Percentiles rank a stretch among this genome's conserved stretches.
These are phyloP conservation scores for Idris sp. DNA, from an alignment of 1,140 invertebrate genomes.

Conservation along the genomic window DNA sequence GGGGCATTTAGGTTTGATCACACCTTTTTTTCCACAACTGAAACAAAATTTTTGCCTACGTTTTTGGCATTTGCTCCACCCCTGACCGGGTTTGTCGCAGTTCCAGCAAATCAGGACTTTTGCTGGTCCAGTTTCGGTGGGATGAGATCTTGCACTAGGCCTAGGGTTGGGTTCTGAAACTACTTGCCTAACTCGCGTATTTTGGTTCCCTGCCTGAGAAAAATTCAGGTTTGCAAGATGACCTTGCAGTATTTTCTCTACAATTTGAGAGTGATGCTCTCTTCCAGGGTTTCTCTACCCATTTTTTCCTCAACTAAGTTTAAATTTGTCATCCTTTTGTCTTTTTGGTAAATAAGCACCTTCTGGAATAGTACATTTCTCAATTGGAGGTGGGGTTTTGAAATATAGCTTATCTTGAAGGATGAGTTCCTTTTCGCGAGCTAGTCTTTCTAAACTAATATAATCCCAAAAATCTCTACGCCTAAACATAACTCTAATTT, in stretches of 20 bases:
- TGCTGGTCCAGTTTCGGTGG: not conserved
- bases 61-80: not conserved
- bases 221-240: no score
- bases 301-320: not conserved
- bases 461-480: not conserved
- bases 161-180: no score
- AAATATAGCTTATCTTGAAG: not conserved
- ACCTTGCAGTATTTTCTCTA: no score
- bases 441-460: constrained; percentile 3
- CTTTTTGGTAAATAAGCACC: constrained; percentile 4
- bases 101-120: constrained; percentile 7
- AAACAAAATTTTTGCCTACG: not conserved
- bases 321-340: not conserved
- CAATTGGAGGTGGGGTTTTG: constrained; percentile 6
- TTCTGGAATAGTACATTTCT: constrained; percentile 9
- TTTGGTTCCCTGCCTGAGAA: no score
- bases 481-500: constrained; percentile 9
- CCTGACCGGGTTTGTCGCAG: constrained; percentile 1
- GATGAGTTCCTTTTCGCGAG: constrained; percentile 4
- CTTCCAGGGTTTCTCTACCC: not conserved
- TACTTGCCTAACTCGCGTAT: no score
- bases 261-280: no score
- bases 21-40: constrained; percentile 1
- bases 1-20: not conserved
- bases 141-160: constrained; percentile 4